Conservation (phyloP, 2,888 invertebrate genomes). For the Xylocampa areola region DNA sequence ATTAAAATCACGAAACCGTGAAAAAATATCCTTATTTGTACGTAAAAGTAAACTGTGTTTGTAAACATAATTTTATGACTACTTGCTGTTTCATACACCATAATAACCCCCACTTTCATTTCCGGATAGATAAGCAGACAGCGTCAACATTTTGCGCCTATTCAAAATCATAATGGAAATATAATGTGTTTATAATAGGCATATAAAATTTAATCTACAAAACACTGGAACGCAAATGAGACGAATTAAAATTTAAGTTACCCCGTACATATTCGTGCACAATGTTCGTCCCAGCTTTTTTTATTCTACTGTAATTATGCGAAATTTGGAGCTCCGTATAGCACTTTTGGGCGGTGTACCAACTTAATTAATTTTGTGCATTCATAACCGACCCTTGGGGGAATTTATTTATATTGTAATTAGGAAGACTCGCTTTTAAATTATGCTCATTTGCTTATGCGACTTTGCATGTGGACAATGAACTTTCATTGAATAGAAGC, state of each 20-base stretch:
- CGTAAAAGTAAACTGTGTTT: too few relatives aligned
- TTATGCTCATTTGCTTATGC: constrained; percentile 12
- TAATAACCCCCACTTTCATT: background rate
- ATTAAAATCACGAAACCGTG: too few relatives aligned
- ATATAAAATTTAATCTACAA: constrained; percentile 1
- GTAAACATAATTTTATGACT: too few relatives aligned
- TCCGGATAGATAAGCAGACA: background rate
- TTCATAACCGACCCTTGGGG: constrained; percentile 15
- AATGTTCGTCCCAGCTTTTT: constrained; percentile 30
- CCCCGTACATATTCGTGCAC: constrained; percentile 10
- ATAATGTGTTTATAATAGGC: constrained; percentile 16
- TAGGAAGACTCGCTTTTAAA: constrained; percentile 35
- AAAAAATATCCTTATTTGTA: too few relatives aligned
- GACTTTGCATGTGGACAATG: background rate
- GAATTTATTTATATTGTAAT: constrained; percentile 44
- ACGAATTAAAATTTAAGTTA: constrained; percentile 32
- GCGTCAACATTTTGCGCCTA: background rate
- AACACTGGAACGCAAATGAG: constrained; percentile 32
- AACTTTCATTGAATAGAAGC: background rate
- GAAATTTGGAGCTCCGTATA: constrained; percentile 27
- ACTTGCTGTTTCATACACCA: too few relatives aligned
- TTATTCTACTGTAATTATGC: constrained; percentile 45
- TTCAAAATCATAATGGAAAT: constrained; percentile 18
- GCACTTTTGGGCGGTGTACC: constrained; percentile 28
- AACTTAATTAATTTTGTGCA: constrained; percentile 47